A percentile compares a stretch with the other conserved stretches of the same genome.
Evolutionary conservation across 2,888 invertebrate species (phyloP).

Genomic region (Netelia virgata): DNA sequence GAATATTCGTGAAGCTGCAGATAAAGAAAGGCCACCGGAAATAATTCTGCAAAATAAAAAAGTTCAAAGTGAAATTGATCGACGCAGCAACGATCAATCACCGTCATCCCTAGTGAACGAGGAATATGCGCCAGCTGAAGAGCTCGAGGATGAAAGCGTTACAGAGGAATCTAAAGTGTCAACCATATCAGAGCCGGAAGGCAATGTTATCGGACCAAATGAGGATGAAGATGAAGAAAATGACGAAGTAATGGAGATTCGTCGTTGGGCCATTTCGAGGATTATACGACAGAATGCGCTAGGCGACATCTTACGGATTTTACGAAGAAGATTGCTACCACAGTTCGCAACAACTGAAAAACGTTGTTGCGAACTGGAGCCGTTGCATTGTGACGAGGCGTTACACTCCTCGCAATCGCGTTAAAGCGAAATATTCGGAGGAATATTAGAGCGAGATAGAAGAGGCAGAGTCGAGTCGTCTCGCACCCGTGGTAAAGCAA

Average conservation of each 20-base stretch:
- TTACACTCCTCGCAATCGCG: no score
- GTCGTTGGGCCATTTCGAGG: conserved; percentile 26
- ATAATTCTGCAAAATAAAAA: not conserved
- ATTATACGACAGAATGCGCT: conserved; percentile 9
- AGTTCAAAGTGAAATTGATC: not conserved
- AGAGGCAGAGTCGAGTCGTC: no score
- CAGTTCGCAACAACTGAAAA: conserved; percentile 39
- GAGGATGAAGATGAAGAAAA: conserved; percentile 7
- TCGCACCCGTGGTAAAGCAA: no score
- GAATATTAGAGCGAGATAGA: no score
- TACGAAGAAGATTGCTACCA: conserved; percentile 38
- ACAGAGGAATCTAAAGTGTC: conserved; percentile 11
- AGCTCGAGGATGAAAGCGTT: conserved; percentile 7
- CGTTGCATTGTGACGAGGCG: no score
- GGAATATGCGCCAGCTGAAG: conserved; percentile 11
- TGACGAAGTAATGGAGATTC: conserved; percentile 22
- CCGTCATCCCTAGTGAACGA: not conserved
- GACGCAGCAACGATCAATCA: not conserved
- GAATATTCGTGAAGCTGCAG: conserved; percentile 5
- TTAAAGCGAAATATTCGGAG: no score
- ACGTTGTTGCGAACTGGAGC: conserved; percentile 29
- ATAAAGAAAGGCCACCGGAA: not conserved
- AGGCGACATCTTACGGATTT: conserved; percentile 23
- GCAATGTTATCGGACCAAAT: not conserved
- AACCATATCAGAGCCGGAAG: conserved; percentile 1